A percentile compares a stretch with the other conserved stretches of the same genome.
phyloP scores from a whole-genome alignment of 2,797 vertebrate genomes.

The Echeneis naucrates region DNA sequence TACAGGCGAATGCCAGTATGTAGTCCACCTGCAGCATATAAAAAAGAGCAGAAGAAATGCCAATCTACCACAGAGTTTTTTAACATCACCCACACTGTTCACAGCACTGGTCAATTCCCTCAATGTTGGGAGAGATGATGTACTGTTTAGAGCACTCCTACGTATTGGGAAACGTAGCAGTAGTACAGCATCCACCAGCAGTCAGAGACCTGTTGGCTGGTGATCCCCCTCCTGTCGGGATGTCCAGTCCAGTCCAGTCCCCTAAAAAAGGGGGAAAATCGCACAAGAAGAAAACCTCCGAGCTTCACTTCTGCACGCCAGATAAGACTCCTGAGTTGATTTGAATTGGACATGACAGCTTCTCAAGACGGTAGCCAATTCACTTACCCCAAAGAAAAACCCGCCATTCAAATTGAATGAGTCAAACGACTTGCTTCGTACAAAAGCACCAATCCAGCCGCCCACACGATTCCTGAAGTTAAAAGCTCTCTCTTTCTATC shows the following conservation, averaged over 20 bases:
- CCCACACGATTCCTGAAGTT: constrained; percentile 68
- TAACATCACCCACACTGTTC: neutral
- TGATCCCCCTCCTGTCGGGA: constrained; percentile 4
- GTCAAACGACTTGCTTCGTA: constrained; percentile 64
- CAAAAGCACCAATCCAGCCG: constrained; percentile 62
- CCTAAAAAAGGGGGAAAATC: constrained; percentile 53
- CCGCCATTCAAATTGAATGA: constrained; percentile 72
- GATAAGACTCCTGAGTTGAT: constrained; percentile 65
- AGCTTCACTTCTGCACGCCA: constrained; percentile 51
- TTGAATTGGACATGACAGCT: constrained; percentile 70
- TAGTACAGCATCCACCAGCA: constrained; percentile 23
- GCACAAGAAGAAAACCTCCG: constrained; percentile 42
- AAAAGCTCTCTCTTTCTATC: constrained; percentile 58
- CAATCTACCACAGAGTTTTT: neutral
- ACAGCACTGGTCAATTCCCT: neutral
- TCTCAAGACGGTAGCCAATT: constrained; percentile 65
- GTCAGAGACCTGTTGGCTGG: constrained; percentile 18
- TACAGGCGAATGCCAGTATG: neutral
- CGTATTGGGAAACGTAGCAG: neutral
- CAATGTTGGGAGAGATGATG: neutral
- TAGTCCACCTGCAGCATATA: neutral
- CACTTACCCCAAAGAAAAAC: constrained; percentile 66
- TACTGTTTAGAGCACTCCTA: neutral
- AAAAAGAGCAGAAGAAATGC: neutral
- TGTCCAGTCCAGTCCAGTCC: too few species aligned